Base-by-base conservation (phyloP, 2,888 invertebrate genomes). In the Lysandra bellargus region DNA sequence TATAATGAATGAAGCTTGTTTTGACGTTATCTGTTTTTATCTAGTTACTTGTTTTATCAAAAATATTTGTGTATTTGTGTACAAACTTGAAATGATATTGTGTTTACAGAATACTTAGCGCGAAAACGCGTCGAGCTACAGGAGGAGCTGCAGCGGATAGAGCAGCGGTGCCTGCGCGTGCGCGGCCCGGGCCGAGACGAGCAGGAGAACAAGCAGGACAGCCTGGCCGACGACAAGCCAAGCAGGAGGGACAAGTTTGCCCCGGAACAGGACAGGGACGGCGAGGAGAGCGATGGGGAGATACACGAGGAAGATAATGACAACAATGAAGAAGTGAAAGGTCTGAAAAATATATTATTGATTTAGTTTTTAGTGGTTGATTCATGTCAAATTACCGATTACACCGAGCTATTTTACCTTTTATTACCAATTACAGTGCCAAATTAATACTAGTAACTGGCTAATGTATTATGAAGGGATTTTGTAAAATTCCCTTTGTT, bases 71-170 rank as follows among this genome's bases (percentile, higher is more conserved):
- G 23, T 64, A 30, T n/a, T 61, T 5, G 9, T 64, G 30, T 30
- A 64, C 6, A 30, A 12, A 64, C 12, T 30, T 7, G 1, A 23
- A 69, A 78, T 57, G 57, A 69, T 40, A 79, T 75, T 80, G 9
- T 80, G 69, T 81, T 81, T 61, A 7, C 88, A 96, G 97, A 96
- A 88, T 95, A 95, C 86, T 96, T 97, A 86, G 95, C 95, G 78
- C 95, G 95, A 84, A 96, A 96, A 85, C 95, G 96, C 4, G 92
- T 95, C 81, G 95, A 96, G 84, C 93, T 97, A 0, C 95, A 96
- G 85, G 95, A 96, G 6, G 96, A 97, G 86, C 88, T 97, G 30
- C 93, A 94, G 81, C 94, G 95, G 81, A 96, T 97, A 88, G 96
- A 97, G 81, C 92, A 95, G 83, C 94, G 91, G 37, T 92, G 93